Evolutionary conservation across 2,113 vertebrate genomes (phyloP).

Genomic region (Silurus asotus): DNA sequence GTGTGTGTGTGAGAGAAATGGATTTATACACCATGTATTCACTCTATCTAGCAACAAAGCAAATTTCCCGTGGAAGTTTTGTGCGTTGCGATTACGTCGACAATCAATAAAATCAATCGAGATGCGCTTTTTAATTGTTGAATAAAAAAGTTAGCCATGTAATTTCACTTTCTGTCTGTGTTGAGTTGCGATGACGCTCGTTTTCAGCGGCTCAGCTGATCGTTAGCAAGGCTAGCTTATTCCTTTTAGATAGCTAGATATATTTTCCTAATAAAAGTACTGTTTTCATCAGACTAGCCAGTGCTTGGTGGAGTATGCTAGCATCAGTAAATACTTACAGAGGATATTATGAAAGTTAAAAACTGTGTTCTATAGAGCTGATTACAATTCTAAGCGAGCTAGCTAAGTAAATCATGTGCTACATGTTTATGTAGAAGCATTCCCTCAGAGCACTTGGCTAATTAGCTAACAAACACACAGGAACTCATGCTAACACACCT

Average conservation of each 20-base stretch:
- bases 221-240: background rate
- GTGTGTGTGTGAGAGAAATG: conserved; percentile 6
- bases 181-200: background rate
- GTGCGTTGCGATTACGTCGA: background rate
- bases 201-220: background rate
- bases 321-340: background rate
- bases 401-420: background rate
- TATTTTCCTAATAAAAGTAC: background rate
- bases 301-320: background rate
- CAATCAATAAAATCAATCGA: background rate
- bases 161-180: background rate
- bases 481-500: background rate
- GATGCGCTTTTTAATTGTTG: background rate
- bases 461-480: background rate
- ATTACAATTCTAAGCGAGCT: background rate
- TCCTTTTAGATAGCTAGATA: background rate
- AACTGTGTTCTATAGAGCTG: background rate
- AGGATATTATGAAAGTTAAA: background rate
- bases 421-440: background rate
- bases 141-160: background rate
- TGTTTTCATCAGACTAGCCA: background rate
- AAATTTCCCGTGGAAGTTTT: conserved; percentile 6
- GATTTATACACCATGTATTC: background rate
- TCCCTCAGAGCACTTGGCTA: background rate
- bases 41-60: background rate